Base-by-base conservation (phyloP, 2,113 vertebrate species). In the Microcebus ravelobensis region DNA sequence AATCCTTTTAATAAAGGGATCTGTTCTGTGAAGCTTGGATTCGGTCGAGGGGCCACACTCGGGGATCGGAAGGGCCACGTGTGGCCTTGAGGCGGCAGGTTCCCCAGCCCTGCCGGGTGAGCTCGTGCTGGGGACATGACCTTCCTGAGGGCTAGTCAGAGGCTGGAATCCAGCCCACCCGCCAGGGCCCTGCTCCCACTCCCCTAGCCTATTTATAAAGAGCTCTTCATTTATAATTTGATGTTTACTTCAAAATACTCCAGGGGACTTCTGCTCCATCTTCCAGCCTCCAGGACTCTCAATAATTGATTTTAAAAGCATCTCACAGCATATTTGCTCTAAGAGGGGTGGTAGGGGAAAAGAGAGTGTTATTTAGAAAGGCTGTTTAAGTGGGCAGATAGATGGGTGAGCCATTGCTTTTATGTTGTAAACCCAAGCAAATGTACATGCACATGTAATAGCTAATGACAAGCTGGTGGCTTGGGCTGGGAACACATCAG, bases 251-350 rank as follows among this genome's bases (percentile, higher is more conserved):
- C 82, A 80, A 88, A 95, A 94, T 95, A 61, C 93, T 91, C 91
- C 45, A 68, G 61, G 90, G 96, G 82, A 96, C 36, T 93, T 87
- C 50, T 52, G 61, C 67, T 91, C 73, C 76, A n/a, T 93, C 89
- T 91, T 90, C 57, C 31, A 94, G 42, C 57, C 52, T 94, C 63
- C 45, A 83, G 91, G 83, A 94, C 25, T 86, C 86, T 97, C 68
- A 97, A 95, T 96, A 96, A 96, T 96, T 95, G 68, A 97, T 95
- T 96, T 95, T 94, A 87, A 96, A 97, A 97, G 93, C 48, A 86
- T 29, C 86, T 91, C 70, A 48, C 0, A 0, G 57, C 74, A 52
- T 68, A 59, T 59, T 93, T 94, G 68, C 74, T 93, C 57, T 67
- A 59, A 10, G 27, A 67, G 34, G 34, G n/a, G 18, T 0, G 4